phyloP scores from a whole-genome alignment of 2,888 invertebrate genomes.

The Scaptomyza flava region DNA sequence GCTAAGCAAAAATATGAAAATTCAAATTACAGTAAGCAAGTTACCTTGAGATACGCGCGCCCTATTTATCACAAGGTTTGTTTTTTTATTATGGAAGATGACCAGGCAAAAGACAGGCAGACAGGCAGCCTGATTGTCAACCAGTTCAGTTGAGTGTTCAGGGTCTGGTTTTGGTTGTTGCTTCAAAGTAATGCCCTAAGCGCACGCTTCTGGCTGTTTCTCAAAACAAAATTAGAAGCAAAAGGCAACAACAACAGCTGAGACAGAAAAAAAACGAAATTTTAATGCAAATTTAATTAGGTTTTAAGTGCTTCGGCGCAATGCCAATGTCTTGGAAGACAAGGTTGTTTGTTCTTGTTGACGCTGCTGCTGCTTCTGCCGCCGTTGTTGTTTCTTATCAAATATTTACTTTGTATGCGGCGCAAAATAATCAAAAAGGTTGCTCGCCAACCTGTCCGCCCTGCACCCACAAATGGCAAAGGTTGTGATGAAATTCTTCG shows the following conservation, averaged over 20 bases:
- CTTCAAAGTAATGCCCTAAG: slow-evolving; percentile 58
- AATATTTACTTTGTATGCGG: slow-evolving; percentile 77
- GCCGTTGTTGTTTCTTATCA: slow-evolving; percentile 62
- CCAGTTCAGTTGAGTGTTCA: slow-evolving; percentile 50
- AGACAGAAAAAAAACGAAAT: slow-evolving; percentile 60
- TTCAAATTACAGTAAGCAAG: slow-evolving; percentile 36
- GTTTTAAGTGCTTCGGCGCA: slow-evolving; percentile 77
- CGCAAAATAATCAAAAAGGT: slow-evolving; percentile 76
- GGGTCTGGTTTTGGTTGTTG: slow-evolving; percentile 24
- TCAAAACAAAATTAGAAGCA: slow-evolving; percentile 73
- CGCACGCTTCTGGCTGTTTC: slow-evolving; percentile 69
- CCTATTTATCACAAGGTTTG: slow-evolving; percentile 6
- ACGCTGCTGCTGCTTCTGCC: slow-evolving; percentile 16
- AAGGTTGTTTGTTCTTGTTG: slow-evolving; percentile 40
- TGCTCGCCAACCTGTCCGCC: slow-evolving; percentile 29
- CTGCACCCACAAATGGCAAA: slow-evolving; percentile 30
- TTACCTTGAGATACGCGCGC: slow-evolving; percentile 12
- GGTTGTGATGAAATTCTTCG: slow-evolving; percentile 79
- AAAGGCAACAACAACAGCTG: slow-evolving; percentile 44
- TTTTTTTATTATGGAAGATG: slow-evolving; percentile 3
- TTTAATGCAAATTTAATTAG: slow-evolving; percentile 80
- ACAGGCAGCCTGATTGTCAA: slow-evolving; percentile 64
- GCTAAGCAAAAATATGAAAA: slow-evolving; percentile 35
- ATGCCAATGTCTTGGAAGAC: slow-evolving; percentile 64
- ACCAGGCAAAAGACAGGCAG: slow-evolving; percentile 20